A percentile compares a stretch with the other conserved stretches of the same genome.
Evolutionary conservation across 2,113 vertebrate genomes (phyloP).

Genomic region (Eleginops maclovinus): DNA sequence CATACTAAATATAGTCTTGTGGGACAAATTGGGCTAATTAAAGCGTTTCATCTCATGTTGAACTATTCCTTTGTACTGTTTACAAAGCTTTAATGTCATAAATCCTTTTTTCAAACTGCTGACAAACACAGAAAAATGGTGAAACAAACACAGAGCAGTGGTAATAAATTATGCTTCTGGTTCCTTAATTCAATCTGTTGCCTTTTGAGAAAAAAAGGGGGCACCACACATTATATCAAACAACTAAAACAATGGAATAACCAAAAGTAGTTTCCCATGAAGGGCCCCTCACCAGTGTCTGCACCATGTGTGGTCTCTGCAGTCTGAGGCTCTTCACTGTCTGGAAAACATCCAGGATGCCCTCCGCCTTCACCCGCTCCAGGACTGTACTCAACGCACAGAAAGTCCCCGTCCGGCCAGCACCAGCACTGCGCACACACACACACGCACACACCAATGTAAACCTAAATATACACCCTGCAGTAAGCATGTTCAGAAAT

Average conservation of each 20-base stretch:
- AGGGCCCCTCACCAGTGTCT: constrained; percentile 93
- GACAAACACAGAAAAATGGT: background rate
- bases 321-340: constrained; percentile 98
- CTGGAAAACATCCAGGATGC: constrained; percentile 99
- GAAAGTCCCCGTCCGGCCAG: constrained; percentile 97
- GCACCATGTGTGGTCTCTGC: constrained; percentile 99
- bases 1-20: too few species aligned
- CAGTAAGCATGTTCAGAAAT: constrained; percentile 1
- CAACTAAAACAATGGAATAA: background rate
- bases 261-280: background rate
- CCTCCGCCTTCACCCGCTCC: constrained; percentile 98
- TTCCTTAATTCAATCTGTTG: background rate
- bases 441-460: constrained; percentile 28
- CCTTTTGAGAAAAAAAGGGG: background rate
- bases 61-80: background rate
- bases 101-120: background rate
- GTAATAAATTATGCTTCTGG: background rate
- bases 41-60: background rate
- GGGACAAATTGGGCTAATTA: background rate
- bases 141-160: background rate
- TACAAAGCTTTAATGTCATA: background rate
- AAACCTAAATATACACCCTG: background rate
- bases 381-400: constrained; percentile 97
- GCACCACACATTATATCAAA: background rate
- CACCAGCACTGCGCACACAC: constrained; percentile 89